These are phyloP conservation scores for Cylindroiulus punctatus DNA, from an alignment of 2,888 invertebrate genomes.

Conservation along the genomic window DNA sequence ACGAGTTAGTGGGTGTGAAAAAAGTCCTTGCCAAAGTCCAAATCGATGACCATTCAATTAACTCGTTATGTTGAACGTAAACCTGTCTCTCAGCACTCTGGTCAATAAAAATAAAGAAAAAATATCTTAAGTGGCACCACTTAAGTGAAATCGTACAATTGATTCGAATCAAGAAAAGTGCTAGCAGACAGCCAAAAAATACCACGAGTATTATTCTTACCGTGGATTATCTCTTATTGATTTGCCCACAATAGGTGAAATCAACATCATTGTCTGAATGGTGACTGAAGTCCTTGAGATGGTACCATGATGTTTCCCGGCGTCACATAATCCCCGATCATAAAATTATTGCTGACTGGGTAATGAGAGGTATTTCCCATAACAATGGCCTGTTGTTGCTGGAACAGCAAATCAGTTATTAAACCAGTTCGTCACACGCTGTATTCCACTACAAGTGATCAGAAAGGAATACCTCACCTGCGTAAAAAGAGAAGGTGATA, in stretches of 20 bases:
- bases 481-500: slow-evolving; percentile 75
- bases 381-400: slow-evolving; percentile 67
- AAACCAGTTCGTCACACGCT: not conserved
- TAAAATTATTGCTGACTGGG: slow-evolving; percentile 77
- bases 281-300: slow-evolving; percentile 59
- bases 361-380: slow-evolving; percentile 73
- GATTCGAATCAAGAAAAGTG: too few species aligned
- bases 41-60: not conserved
- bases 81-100: not conserved
- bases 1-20: slow-evolving; percentile 26
- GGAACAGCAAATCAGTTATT: slow-evolving; percentile 24
- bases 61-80: not conserved
- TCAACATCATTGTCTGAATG: slow-evolving; percentile 57
- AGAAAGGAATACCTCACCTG: slow-evolving; percentile 61
- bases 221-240: not conserved
- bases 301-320: slow-evolving; percentile 66
- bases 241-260: not conserved
- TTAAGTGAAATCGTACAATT: not conserved
- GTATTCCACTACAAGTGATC: not conserved
- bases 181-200: not conserved
- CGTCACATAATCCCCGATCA: slow-evolving; percentile 80
- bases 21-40: slow-evolving; percentile 16
- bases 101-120: not conserved
- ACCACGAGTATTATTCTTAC: not conserved
- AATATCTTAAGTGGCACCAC: not conserved